These are phyloP conservation scores for Argya squamiceps DNA, from an alignment of 2,797 vertebrate species.

Conservation along the genomic window DNA sequence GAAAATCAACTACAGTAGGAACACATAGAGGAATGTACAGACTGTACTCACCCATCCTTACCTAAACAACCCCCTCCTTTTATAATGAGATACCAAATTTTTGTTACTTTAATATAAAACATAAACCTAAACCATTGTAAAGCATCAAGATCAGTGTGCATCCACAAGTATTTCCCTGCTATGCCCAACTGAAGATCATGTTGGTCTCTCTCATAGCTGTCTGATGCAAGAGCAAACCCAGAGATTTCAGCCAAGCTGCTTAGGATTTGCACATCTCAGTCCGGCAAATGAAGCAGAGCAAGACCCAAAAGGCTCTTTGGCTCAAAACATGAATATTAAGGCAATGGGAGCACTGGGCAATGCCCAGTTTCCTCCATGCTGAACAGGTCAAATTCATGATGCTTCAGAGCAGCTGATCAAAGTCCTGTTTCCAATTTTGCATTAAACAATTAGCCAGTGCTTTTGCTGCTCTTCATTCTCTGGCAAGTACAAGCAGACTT, in stretches of 20 bases:
- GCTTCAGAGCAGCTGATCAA: background rate
- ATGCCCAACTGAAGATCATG: fast-evolving
- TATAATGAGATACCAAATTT: background rate
- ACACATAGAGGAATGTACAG: background rate
- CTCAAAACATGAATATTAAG: background rate
- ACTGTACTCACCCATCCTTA: background rate
- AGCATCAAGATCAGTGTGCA: background rate
- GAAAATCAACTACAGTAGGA: background rate
- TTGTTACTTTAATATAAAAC: background rate
- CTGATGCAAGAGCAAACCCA: background rate
- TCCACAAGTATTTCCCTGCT: fast-evolving
- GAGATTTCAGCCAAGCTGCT: background rate
- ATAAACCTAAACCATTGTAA: background rate
- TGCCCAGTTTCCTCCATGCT: background rate
- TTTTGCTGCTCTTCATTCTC: background rate
- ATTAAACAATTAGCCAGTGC: background rate
- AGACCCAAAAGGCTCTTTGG: background rate
- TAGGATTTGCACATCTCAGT: background rate
- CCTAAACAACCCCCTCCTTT: fast-evolving
- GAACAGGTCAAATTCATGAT: background rate
- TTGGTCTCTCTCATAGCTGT: background rate
- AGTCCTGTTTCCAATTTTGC: background rate
- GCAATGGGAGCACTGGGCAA: background rate
- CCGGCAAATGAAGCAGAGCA: background rate
- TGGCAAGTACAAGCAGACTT: background rate